These are phyloP conservation scores for Sphecodes monilicornis DNA, from an alignment of 2,888 invertebrate species.

Conservation along the genomic window DNA sequence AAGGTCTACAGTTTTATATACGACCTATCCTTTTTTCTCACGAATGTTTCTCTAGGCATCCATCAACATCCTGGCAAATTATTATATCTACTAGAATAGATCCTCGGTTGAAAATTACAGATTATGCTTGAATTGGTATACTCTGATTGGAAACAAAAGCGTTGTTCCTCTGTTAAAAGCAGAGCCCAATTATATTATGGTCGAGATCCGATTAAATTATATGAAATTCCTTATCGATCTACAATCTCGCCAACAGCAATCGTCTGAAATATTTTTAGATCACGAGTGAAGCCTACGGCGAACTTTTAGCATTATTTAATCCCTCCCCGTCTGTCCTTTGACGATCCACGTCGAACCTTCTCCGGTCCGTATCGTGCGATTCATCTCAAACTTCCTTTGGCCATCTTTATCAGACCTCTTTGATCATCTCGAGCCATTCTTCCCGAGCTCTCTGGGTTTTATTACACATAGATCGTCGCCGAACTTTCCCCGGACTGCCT, in stretches of 20 bases:
- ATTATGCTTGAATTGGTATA: no score
- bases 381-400: constrained; percentile 5
- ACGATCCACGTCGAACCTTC: neutral
- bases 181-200: neutral
- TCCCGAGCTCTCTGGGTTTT: neutral
- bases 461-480: neutral
- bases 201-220: neutral
- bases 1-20: no score
- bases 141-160: no score
- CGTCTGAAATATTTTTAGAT: neutral
- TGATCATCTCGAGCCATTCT: neutral
- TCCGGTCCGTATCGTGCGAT: neutral
- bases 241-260: neutral
- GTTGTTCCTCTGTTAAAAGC: no score
- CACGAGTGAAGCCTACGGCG: neutral
- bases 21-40: no score
- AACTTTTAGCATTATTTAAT: neutral
- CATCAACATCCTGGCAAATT: no score
- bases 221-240: neutral
- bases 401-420: constrained; percentile 2
- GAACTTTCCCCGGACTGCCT: neutral
- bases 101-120: no score
- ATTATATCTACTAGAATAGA: no score
- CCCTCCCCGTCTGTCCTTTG: neutral
- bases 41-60: no score